These are phyloP conservation scores for Xestia xanthographa DNA, from an alignment of 2,888 invertebrate genomes.

Conservation along the genomic window DNA sequence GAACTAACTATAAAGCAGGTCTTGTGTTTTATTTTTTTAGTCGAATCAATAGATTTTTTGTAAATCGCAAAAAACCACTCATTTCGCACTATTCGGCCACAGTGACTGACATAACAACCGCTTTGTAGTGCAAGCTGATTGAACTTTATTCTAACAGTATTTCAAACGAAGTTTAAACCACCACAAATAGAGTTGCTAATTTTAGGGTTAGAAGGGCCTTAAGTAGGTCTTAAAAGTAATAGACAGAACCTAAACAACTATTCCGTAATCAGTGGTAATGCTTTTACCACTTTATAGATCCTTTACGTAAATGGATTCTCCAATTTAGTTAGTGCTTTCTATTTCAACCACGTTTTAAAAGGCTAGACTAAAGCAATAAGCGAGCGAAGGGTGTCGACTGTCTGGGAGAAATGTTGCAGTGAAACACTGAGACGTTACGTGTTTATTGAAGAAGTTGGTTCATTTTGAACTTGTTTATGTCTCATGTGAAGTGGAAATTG, in stretches of 20 bases:
- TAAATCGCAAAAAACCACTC: no score
- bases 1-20: no score
- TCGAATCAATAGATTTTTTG: no score
- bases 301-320: constrained; percentile 31
- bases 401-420: constrained; percentile 29
- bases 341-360: constrained; percentile 57
- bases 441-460: neutral
- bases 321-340: constrained; percentile 55
- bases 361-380: constrained; percentile 60
- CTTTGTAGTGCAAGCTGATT: no score
- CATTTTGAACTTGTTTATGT: neutral
- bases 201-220: no score
- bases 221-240: neutral
- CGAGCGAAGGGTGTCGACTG: constrained; percentile 26
- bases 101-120: no score
- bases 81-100: no score
- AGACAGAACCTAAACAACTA: constrained; percentile 1
- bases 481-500: neutral
- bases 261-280: constrained; percentile 26
- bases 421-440: neutral
- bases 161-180: no score
- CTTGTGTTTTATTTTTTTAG: no score
- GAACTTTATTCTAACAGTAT: no score
- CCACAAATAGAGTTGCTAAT: no score
- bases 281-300: constrained; percentile 23